Evolutionary conservation across 1,140 invertebrate species (phyloP).

Genomic region (Drosophila santomea): DNA sequence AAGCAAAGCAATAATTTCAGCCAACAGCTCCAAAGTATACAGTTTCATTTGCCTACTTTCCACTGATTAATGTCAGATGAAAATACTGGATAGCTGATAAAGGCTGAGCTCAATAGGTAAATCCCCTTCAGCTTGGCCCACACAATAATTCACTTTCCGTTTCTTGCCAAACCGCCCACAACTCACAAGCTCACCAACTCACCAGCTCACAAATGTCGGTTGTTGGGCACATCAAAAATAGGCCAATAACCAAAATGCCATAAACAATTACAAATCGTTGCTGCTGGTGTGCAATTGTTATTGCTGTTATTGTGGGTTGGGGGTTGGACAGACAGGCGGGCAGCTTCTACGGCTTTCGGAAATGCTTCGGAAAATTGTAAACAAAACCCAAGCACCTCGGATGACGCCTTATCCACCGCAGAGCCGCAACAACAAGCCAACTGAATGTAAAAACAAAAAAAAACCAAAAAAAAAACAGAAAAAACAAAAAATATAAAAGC

Average conservation of each 20-base stretch:
- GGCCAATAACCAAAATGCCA: constrained; percentile 71
- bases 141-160: constrained; percentile 37
- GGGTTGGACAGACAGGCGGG: constrained; percentile 26
- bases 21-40: constrained; percentile 2
- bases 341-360: constrained; percentile 64
- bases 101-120: constrained; percentile 24
- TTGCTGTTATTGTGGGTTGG: background rate
- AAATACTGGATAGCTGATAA: constrained; percentile 22
- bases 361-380: constrained; percentile 52
- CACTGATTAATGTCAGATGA: constrained; percentile 52
- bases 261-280: constrained; percentile 56
- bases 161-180: constrained; percentile 58
- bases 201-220: constrained; percentile 2
- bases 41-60: constrained; percentile 44
- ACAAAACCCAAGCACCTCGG: constrained; percentile 51
- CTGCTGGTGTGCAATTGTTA: constrained; percentile 41
- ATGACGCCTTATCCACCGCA: constrained; percentile 44
- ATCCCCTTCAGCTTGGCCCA: constrained; percentile 36
- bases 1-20: constrained; percentile 14
- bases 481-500: background rate
- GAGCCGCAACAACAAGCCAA: constrained; percentile 4
- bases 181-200: constrained; percentile 10
- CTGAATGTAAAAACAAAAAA: background rate
- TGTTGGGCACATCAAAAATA: constrained; percentile 60
- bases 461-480: too few species aligned